These are phyloP conservation scores for Xanthia icteritia DNA, from an alignment of 2,888 invertebrate species.

Conservation along the genomic window DNA sequence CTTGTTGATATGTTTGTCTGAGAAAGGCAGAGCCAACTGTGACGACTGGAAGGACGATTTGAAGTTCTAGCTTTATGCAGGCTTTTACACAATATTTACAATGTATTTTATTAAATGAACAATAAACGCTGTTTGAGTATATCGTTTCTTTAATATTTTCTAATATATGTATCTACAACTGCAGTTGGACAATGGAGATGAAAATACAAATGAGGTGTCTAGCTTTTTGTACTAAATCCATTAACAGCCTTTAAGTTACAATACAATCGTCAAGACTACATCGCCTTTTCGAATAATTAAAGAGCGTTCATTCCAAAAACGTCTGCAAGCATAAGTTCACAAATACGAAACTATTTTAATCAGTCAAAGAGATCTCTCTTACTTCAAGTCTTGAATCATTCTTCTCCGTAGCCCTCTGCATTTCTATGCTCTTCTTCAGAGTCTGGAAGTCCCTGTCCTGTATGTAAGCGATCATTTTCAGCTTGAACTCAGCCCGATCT, in stretches of 20 bases:
- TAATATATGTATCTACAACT: no score
- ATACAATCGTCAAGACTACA: background rate
- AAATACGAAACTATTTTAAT: background rate
- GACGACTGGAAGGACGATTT: slow-evolving; percentile 93
- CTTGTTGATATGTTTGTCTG: slow-evolving; percentile 92
- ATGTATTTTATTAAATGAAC: slow-evolving; percentile 15
- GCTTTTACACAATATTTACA: background rate
- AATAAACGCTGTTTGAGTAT: slow-evolving; percentile 34
- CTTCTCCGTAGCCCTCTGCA: slow-evolving; percentile 80
- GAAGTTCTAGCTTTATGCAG: slow-evolving; percentile 67
- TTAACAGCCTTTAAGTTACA: no score
- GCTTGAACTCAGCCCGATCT: slow-evolving; percentile 89
- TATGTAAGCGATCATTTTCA: slow-evolving; percentile 91
- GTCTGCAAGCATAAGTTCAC: background rate
- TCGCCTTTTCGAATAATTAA: background rate
- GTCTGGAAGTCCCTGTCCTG: slow-evolving; percentile 85
- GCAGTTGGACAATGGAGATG: no score
- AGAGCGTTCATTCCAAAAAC: background rate
- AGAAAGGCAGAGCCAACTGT: slow-evolving; percentile 93
- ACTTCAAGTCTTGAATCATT: slow-evolving; percentile 87
- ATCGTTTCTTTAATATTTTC: background rate
- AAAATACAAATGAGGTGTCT: background rate
- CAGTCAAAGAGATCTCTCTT: slow-evolving; percentile 16
- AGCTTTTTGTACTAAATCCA: background rate
- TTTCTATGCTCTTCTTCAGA: slow-evolving; percentile 76